These are phyloP conservation scores for Sebastes minor DNA, from an alignment of 2,797 vertebrate genomes.

Conservation along the genomic window DNA sequence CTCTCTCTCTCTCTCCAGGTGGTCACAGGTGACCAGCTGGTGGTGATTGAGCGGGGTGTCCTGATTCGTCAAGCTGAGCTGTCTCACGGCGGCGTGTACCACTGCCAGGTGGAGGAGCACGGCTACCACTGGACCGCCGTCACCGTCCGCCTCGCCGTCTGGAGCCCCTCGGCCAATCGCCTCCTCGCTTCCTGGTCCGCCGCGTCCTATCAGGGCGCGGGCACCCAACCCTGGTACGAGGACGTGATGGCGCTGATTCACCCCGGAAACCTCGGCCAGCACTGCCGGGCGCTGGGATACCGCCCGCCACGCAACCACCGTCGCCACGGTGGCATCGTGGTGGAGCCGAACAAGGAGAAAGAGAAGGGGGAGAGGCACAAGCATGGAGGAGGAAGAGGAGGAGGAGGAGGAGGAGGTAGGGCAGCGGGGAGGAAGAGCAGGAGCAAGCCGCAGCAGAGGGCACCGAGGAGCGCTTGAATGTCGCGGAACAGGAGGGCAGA, in stretches of 20 bases:
- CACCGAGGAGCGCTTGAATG: constrained; percentile 80
- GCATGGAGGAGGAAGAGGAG: constrained; percentile 61
- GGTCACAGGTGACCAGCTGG: constrained; percentile 79
- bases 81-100: constrained; percentile 82
- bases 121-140: constrained; percentile 86
- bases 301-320: constrained; percentile 72
- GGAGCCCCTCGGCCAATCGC: constrained; percentile 72
- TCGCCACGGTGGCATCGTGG: constrained; percentile 38
- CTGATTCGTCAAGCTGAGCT: constrained; percentile 82
- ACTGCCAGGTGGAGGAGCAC: constrained; percentile 87
- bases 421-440: constrained; percentile 78
- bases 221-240: constrained; percentile 77
- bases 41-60: constrained; percentile 84
- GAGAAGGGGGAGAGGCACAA: constrained; percentile 70
- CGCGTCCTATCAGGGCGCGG: constrained; percentile 41
- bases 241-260: constrained; percentile 81
- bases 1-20: constrained; percentile 63
- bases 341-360: constrained; percentile 49
- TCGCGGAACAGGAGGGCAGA: background rate
- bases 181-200: constrained; percentile 52
- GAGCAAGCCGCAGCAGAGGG: constrained; percentile 83
- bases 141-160: constrained; percentile 78
- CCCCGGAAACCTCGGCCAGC: constrained; percentile 77
- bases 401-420: constrained; percentile 45
- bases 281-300: constrained; percentile 79